Evolutionary conservation across 2,888 invertebrate species (phyloP).

Genomic region (Sthenelais limicola): DNA sequence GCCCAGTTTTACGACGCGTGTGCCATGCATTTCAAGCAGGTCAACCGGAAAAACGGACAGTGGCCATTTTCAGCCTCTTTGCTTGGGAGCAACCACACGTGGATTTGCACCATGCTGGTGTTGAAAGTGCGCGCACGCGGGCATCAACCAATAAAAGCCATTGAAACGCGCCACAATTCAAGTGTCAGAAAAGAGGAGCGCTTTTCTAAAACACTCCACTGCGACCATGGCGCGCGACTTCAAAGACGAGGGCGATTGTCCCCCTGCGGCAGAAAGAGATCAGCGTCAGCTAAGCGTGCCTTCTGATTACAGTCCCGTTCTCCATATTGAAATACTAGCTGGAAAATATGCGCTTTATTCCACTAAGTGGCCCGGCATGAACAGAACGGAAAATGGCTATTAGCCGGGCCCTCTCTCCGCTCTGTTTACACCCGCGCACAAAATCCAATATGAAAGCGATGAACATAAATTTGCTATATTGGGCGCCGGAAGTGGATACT

Average conservation of each 20-base stretch:
- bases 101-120: no score
- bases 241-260: conserved; percentile 5
- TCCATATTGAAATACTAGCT: conserved; percentile 33
- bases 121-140: no score
- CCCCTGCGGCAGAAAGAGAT: conserved; percentile 10
- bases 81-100: no score
- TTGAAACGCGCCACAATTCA: conserved; percentile 18
- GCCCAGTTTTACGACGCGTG: no score
- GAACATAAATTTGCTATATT: conserved; percentile 39
- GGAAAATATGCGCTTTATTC: conserved; percentile 32
- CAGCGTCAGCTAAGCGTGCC: conserved; percentile 21
- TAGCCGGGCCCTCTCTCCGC: background rate
- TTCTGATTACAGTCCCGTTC: conserved; percentile 32
- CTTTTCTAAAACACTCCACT: background rate
- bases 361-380: background rate
- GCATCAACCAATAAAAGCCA: conserved; percentile 36
- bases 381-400: conserved; percentile 23
- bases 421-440: conserved; percentile 11
- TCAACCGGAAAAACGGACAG: conserved; percentile 33
- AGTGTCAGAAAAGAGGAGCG: background rate
- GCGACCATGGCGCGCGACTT: conserved; percentile 26
- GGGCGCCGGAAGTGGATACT: conserved; percentile 35
- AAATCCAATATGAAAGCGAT: conserved; percentile 19
- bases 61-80: conserved; percentile 22
- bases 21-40: no score